Conservation (phyloP, 2,888 invertebrate genomes). For the Hoplodrina blanda region DNA sequence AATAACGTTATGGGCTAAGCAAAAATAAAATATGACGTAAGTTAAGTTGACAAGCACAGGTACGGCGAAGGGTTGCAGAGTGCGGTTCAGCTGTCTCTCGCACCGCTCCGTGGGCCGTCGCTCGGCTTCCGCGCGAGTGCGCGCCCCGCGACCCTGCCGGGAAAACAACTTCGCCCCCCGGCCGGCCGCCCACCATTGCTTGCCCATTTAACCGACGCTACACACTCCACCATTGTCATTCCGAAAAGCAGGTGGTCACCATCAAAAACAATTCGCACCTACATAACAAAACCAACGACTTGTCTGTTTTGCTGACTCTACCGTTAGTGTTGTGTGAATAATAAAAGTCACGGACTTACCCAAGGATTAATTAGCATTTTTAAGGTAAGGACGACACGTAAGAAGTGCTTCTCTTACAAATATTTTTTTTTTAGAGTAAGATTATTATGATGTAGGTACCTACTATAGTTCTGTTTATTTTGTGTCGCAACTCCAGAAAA, state of each 20-base stretch:
- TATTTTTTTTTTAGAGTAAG: too few species aligned
- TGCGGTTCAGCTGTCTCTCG: constrained; percentile 72
- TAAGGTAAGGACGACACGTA: constrained; percentile 35
- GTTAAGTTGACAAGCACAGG: constrained; percentile 67
- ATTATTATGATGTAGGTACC: too few species aligned
- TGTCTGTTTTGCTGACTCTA: constrained; percentile 15
- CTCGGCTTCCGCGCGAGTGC: constrained; percentile 70
- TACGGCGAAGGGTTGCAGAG: constrained; percentile 60
- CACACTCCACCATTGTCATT: constrained; percentile 68
- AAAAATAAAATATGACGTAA: constrained; percentile 69
- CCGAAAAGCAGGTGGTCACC: constrained; percentile 57
- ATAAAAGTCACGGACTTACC: constrained; percentile 12
- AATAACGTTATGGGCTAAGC: constrained; percentile 38
- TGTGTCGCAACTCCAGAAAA: too few species aligned
- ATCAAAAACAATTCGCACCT: constrained; percentile 43
- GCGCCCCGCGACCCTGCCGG: constrained; percentile 64
- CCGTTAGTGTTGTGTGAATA: constrained; percentile 44
- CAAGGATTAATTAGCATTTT: constrained; percentile 4
- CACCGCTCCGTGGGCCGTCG: constrained; percentile 72
- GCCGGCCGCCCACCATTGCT: constrained; percentile 70
- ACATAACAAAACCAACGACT: constrained; percentile 5
- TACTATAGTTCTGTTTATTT: too few species aligned
- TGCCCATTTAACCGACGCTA: constrained; percentile 56
- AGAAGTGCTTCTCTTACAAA: constrained; percentile 10
- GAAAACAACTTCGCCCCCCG: constrained; percentile 69